Conservation (phyloP, 35 echinoderm and acorn worm species). For the Apostichopus japonicus region DNA sequence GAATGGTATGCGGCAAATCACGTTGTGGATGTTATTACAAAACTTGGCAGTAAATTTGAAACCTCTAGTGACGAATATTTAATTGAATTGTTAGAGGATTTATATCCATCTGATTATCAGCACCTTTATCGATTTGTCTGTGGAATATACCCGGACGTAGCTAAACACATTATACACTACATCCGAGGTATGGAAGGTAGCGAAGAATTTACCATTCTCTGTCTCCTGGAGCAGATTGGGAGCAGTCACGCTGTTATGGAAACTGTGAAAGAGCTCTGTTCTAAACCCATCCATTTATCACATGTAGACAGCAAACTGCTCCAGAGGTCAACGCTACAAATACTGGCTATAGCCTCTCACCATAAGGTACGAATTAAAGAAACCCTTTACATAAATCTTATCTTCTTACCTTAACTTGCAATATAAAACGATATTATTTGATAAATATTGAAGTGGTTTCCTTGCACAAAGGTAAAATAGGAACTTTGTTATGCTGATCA, state of each 20-base stretch:
- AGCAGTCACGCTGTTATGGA: neutral
- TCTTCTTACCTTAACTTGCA: neutral
- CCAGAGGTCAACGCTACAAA: neutral
- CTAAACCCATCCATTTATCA: neutral
- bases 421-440: neutral
- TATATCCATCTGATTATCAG: neutral
- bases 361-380: neutral
- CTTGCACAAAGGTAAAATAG: neutral
- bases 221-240: neutral
- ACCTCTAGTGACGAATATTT: neutral
- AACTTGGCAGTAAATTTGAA: neutral
- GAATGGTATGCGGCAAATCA: neutral
- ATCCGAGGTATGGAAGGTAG: neutral
- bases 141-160: neutral
- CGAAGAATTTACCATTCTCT: neutral
- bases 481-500: neutral
- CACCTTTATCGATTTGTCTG: conserved; percentile 17
- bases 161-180: neutral
- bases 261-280: neutral
- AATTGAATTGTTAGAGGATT: neutral
- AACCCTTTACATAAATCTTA: neutral
- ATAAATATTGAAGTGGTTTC: neutral
- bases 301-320: neutral
- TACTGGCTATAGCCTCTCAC: neutral
- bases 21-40: neutral